Percentiles rank a stretch among this genome's conserved stretches.
These are phyloP conservation scores for Tachypleus tridentatus DNA, from an alignment of 1,140 invertebrate genomes.

Conservation along the genomic window DNA sequence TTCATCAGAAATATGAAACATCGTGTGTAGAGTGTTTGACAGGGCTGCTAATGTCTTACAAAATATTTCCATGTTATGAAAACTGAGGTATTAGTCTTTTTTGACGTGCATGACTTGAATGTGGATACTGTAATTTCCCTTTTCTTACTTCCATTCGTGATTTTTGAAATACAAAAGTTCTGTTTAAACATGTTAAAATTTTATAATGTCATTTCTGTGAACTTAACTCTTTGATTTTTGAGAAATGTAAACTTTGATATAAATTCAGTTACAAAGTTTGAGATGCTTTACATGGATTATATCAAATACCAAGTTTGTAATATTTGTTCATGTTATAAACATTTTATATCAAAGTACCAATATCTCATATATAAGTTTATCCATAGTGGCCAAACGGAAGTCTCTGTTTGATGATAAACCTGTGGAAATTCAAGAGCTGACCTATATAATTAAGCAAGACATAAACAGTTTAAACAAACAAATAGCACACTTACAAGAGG, in stretches of 20 bases:
- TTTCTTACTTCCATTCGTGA: too few relatives aligned
- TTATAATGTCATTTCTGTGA: too few relatives aligned
- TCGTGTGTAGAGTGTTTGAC: too few relatives aligned
- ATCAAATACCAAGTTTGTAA: neutral
- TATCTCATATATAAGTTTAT: conserved; percentile 22
- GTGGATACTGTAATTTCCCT: too few relatives aligned
- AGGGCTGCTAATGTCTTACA: too few relatives aligned
- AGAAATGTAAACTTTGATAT: conserved; percentile 1
- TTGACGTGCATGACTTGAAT: too few relatives aligned
- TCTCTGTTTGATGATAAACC: conserved; percentile 93
- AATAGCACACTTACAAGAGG: conserved; percentile 55
- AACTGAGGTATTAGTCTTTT: too few relatives aligned
- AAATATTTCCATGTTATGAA: too few relatives aligned
- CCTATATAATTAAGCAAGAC: conserved; percentile 95
- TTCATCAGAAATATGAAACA: too few relatives aligned
- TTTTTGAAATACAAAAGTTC: too few relatives aligned
- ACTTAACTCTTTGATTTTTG: too few relatives aligned
- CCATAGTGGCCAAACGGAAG: conserved; percentile 89
- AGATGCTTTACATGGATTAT: conserved; percentile 3
- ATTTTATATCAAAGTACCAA: conserved; percentile 2
- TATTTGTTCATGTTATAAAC: conserved; percentile 10
- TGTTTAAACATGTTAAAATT: too few relatives aligned
- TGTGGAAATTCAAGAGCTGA: conserved; percentile 92
- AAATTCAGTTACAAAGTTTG: conserved; percentile 6
- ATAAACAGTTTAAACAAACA: conserved; percentile 89